These are phyloP conservation scores for Drosophila bocqueti DNA, from an alignment of 1,140 invertebrate species.

Conservation along the genomic window DNA sequence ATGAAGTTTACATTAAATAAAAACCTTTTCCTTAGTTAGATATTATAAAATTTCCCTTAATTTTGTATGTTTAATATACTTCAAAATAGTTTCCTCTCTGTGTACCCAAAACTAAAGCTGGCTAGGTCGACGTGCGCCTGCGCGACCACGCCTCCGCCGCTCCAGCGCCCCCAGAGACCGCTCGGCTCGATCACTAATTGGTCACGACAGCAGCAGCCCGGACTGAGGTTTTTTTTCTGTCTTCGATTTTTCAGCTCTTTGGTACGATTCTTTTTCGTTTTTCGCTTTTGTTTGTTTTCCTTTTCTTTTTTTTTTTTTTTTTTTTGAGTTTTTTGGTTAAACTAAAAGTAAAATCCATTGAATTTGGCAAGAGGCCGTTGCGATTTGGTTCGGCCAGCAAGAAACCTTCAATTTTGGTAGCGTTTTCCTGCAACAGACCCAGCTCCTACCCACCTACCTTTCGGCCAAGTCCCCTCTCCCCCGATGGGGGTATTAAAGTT, in stretches of 20 bases:
- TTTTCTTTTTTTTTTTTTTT: conserved; percentile 23
- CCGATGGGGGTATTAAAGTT: conserved; percentile 68
- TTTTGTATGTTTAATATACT: background rate
- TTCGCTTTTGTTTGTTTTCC: conserved; percentile 22
- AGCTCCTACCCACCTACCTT: conserved; percentile 27
- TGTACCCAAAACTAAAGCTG: conserved; percentile 1
- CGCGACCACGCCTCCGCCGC: conserved; percentile 54
- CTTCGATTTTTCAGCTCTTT: conserved; percentile 35
- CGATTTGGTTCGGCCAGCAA: conserved; percentile 45
- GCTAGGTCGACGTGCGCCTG: conserved; percentile 71
- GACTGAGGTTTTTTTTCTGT: conserved; percentile 42
- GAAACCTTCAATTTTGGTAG: conserved; percentile 76
- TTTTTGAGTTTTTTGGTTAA: conserved; percentile 52
- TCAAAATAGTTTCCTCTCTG: background rate
- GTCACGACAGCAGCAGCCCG: conserved; percentile 72
- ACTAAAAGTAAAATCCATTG: conserved; percentile 82
- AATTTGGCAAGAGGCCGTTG: conserved; percentile 79
- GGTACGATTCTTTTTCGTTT: conserved; percentile 28
- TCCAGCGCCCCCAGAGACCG: conserved; percentile 29
- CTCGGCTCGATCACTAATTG: conserved; percentile 74
- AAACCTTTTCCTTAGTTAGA: no score
- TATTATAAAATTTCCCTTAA: background rate
- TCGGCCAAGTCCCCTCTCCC: conserved; percentile 20
- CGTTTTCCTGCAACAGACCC: conserved; percentile 13
- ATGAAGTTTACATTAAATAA: no score